Evolutionary conservation across 1,140 invertebrate species (phyloP).

Genomic region (Heliothis virescens): DNA sequence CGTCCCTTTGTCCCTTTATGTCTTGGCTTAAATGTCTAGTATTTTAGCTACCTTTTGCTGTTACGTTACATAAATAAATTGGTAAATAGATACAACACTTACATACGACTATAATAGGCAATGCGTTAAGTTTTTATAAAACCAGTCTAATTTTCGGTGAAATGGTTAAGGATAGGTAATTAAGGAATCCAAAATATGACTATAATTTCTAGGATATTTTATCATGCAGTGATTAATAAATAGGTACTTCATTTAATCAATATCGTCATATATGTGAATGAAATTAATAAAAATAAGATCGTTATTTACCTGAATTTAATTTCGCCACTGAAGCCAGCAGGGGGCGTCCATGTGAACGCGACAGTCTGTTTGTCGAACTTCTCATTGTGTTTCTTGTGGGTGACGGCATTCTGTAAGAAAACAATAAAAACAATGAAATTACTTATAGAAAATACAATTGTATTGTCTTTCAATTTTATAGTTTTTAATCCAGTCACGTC

Average conservation of each 20-base stretch:
- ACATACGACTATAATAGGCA: too few relatives aligned
- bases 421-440: neutral
- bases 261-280: neutral
- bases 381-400: conserved; percentile 81
- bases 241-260: too few relatives aligned
- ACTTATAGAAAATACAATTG: neutral
- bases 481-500: too few relatives aligned
- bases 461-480: too few relatives aligned
- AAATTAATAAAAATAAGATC: neutral
- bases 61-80: neutral
- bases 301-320: conserved; percentile 79
- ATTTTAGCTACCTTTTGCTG: neutral
- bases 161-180: too few relatives aligned
- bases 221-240: too few relatives aligned
- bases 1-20: conserved; percentile 3
- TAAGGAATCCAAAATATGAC: too few relatives aligned
- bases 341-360: conserved; percentile 79
- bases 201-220: too few relatives aligned
- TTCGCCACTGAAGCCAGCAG: conserved; percentile 73
- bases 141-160: too few relatives aligned
- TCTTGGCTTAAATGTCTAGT: neutral
- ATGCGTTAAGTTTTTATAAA: too few relatives aligned
- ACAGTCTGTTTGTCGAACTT: conserved; percentile 77
- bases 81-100: neutral
- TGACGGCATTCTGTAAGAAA: conserved; percentile 73